A percentile compares a stretch with the other conserved stretches of the same genome.
Conservation (phyloP, 2,113 vertebrate genomes). For the Bungarus multicinctus region DNA sequence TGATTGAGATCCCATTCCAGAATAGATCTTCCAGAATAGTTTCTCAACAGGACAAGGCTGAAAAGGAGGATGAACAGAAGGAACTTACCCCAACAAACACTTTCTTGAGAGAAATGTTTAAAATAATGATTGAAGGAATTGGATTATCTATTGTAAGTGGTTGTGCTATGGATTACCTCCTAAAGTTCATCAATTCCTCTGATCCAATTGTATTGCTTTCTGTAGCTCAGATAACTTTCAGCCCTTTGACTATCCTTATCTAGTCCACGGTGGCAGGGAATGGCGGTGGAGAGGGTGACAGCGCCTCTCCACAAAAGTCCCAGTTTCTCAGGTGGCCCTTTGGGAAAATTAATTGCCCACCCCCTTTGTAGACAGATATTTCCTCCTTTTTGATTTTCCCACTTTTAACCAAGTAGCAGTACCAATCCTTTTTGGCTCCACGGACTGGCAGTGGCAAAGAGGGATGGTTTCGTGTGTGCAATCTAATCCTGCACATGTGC, state of each 20-base stretch:
- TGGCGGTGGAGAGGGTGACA: not conserved
- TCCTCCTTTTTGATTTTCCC: not conserved
- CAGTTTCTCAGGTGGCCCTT: not conserved
- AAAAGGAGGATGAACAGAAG: conserved; percentile 73
- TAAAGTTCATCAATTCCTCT: not conserved
- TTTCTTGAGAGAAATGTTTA: conserved; percentile 89
- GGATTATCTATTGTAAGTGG: conserved; percentile 84
- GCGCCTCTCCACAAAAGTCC: not conserved
- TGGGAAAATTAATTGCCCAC: not conserved
- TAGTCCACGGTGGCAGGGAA: not conserved
- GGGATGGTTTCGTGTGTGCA: not conserved
- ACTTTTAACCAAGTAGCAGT: not conserved
- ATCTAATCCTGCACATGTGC: not conserved
- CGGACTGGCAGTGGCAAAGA: not conserved
- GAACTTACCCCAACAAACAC: conserved; percentile 73
- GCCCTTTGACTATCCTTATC: not conserved
- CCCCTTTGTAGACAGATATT: not conserved
- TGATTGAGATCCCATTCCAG: conserved; percentile 79
- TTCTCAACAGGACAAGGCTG: conserved; percentile 71
- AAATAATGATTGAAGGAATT: conserved; percentile 88
- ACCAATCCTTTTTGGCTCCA: not conserved
- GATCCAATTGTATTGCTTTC: not conserved
- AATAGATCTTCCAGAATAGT: conserved; percentile 57
- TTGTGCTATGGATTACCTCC: not conserved
- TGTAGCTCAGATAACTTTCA: not conserved